Percentiles rank a stretch among this genome's conserved stretches.
Conservation (phyloP, 2,888 invertebrate species). For the Salpingus planirostris region DNA sequence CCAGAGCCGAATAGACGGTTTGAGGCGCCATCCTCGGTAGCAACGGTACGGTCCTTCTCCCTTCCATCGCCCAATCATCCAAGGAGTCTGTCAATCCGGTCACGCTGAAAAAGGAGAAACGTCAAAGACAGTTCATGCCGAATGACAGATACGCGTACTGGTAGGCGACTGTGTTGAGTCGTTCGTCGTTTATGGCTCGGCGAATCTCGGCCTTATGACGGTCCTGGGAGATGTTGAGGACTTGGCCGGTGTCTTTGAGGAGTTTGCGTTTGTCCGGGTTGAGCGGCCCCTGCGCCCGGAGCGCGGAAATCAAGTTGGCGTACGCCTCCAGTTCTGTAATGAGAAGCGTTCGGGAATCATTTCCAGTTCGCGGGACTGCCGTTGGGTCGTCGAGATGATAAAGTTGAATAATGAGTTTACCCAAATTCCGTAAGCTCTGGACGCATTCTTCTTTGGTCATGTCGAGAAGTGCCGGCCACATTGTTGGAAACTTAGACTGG, state of each 20-base stretch:
- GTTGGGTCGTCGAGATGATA: too few species aligned
- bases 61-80: slow-evolving; percentile 77
- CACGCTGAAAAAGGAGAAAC: too few species aligned
- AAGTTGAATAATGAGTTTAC: slow-evolving; percentile 40
- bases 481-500: slow-evolving; percentile 26
- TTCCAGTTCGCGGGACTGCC: too few species aligned
- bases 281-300: slow-evolving; percentile 86
- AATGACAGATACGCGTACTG: slow-evolving; percentile 52
- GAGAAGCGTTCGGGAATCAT: too few species aligned
- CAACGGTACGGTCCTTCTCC: slow-evolving; percentile 72
- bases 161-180: slow-evolving; percentile 79
- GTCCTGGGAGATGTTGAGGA: slow-evolving; percentile 80
- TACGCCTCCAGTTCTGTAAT: slow-evolving; percentile 87
- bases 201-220: slow-evolving; percentile 87
- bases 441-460: slow-evolving; percentile 85
- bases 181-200: slow-evolving; percentile 86
- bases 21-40: slow-evolving; percentile 78
- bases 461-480: slow-evolving; percentile 68
- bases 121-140: background rate
- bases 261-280: slow-evolving; percentile 76
- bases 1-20: slow-evolving; percentile 74
- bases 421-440: slow-evolving; percentile 77
- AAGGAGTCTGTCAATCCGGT: slow-evolving; percentile 59
- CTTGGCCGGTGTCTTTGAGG: slow-evolving; percentile 71
- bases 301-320: slow-evolving; percentile 78